Conservation (phyloP, 2,797 vertebrate genomes). For the Argyrosomus regius region DNA sequence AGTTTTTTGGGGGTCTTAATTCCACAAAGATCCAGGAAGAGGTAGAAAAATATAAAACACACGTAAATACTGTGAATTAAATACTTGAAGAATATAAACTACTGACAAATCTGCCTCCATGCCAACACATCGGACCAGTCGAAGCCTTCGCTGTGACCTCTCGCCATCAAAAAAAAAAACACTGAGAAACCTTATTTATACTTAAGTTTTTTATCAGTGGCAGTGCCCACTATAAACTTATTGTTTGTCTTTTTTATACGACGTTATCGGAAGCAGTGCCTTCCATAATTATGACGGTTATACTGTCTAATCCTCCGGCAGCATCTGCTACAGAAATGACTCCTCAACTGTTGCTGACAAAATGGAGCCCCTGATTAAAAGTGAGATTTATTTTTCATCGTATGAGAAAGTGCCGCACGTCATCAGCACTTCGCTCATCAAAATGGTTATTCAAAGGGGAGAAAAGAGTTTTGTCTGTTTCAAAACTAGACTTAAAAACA, state of each 20-base stretch:
- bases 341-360: slow-evolving; percentile 74
- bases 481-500: slow-evolving; percentile 1
- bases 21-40: slow-evolving; percentile 26
- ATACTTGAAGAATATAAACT: slow-evolving; percentile 36
- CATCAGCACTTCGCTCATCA: background rate
- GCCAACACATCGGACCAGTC: background rate
- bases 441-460: background rate
- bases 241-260: slow-evolving; percentile 87
- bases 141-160: slow-evolving; percentile 48
- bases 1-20: background rate
- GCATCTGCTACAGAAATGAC: slow-evolving; percentile 95
- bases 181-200: slow-evolving; percentile 89
- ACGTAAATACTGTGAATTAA: background rate
- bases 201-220: slow-evolving; percentile 94
- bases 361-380: slow-evolving; percentile 35
- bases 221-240: slow-evolving; percentile 97
- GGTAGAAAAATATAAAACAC: background rate
- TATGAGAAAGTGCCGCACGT: no score
- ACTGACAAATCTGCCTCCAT: slow-evolving; percentile 32
- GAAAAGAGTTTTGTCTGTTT: background rate
- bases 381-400: background rate
- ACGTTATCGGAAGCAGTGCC: slow-evolving; percentile 99
- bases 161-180: slow-evolving; percentile 71
- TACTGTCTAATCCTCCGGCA: slow-evolving; percentile 97
- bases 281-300: slow-evolving; percentile 99